These are phyloP conservation scores for Listronotus bonariensis DNA, from an alignment of 1,140 invertebrate species.

Conservation along the genomic window DNA sequence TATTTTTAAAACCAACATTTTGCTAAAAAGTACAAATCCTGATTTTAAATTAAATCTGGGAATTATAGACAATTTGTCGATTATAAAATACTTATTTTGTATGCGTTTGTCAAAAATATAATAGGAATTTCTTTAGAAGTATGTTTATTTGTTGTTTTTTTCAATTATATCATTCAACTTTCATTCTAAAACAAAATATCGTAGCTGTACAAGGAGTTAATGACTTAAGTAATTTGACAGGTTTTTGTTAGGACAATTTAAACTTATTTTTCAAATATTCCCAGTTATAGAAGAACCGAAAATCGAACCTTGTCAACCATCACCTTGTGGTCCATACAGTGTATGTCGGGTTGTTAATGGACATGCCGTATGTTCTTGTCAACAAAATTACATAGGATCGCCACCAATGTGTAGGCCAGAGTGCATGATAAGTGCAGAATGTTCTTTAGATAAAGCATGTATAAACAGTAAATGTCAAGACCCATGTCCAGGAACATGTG, in stretches of 20 bases:
- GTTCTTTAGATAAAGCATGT: conserved; percentile 64
- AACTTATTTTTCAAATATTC: conserved; percentile 8
- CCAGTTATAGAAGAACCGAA: conserved; percentile 56
- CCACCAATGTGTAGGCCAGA: conserved; percentile 68
- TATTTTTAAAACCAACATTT: no score
- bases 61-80: no score
- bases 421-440: conserved; percentile 67
- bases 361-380: conserved; percentile 69
- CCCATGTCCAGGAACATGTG: conserved; percentile 68
- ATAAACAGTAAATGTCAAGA: conserved; percentile 65
- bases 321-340: conserved; percentile 74
- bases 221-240: no score
- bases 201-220: no score
- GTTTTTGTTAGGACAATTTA: not conserved
- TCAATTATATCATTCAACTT: no score
- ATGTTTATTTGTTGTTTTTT: no score
- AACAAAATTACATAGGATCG: conserved; percentile 63
- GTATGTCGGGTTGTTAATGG: conserved; percentile 63
- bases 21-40: no score
- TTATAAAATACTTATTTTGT: no score
- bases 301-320: conserved; percentile 68
- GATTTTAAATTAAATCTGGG: no score
- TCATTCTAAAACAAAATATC: no score
- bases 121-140: no score
- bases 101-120: no score